phyloP scores from a whole-genome alignment of 2,797 vertebrate genomes.

The Scyliorhinus canicula region DNA sequence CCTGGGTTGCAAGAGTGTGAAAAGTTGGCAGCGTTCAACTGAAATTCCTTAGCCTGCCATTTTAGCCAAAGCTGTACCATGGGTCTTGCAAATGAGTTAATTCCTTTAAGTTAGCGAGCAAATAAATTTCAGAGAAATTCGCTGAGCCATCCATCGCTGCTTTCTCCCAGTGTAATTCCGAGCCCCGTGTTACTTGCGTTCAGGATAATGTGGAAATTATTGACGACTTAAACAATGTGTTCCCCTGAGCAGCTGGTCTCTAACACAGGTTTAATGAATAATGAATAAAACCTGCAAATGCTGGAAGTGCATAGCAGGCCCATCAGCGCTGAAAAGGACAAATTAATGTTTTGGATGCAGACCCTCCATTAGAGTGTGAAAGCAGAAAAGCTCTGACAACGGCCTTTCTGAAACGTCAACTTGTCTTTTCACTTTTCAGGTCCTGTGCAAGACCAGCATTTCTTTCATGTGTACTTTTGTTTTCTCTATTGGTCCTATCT shows the following conservation, averaged over 20 bases:
- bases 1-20: background rate
- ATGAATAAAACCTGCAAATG: conserved; percentile 6
- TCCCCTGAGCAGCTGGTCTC: background rate
- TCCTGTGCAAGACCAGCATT: background rate
- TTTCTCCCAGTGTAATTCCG: background rate
- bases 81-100: background rate
- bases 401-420: background rate
- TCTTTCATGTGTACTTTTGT: background rate
- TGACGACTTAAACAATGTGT: background rate
- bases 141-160: background rate
- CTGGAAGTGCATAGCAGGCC: background rate
- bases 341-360: background rate
- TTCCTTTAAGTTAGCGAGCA: background rate
- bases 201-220: conserved; percentile 2
- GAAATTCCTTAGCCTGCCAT: background rate
- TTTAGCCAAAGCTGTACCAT: background rate
- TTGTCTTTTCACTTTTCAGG: conserved; percentile 19
- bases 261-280: conserved; percentile 24
- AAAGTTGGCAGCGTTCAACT: background rate
- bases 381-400: background rate
- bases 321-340: background rate
- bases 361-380: background rate
- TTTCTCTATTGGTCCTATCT: background rate
- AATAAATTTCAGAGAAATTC: background rate
- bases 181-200: background rate